These are phyloP conservation scores for Cryptops parisi DNA, from an alignment of 2,888 invertebrate species.

Conservation along the genomic window DNA sequence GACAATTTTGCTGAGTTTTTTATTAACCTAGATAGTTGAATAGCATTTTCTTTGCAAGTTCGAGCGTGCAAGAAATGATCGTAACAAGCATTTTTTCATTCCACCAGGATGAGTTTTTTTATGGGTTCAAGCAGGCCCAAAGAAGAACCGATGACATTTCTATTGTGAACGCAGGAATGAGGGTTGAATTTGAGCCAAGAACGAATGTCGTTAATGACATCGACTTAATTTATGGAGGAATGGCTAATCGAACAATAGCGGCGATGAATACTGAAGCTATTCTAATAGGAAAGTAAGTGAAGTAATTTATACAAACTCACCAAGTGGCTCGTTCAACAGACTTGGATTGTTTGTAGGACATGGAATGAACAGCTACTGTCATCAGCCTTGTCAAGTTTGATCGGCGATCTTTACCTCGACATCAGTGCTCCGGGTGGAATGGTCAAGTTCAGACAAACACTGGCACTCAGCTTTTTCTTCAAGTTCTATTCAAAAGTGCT, in stretches of 20 bases:
- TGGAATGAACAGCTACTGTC: constrained; percentile 53
- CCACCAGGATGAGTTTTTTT: constrained; percentile 49
- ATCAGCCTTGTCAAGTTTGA: constrained; percentile 44
- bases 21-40: no score
- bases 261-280: constrained; percentile 48
- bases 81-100: no score
- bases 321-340: no score
- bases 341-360: constrained; percentile 29
- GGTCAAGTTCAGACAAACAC: constrained; percentile 57
- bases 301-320: no score
- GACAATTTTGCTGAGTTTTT: no score
- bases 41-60: no score
- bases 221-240: constrained; percentile 74
- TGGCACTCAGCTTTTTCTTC: constrained; percentile 47
- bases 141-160: constrained; percentile 90
- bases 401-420: constrained; percentile 58
- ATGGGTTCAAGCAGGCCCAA: constrained; percentile 80
- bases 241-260: constrained; percentile 72
- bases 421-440: constrained; percentile 72
- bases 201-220: constrained; percentile 42
- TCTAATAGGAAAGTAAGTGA: constrained; percentile 33
- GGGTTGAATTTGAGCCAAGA: constrained; percentile 46
- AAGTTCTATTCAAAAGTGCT: constrained; percentile 38
- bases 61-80: no score
- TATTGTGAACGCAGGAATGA: constrained; percentile 70